Percentiles rank a stretch among this genome's conserved stretches.
Evolutionary conservation across 2,888 invertebrate genomes (phyloP).

Genomic region (Philereme transversata): DNA sequence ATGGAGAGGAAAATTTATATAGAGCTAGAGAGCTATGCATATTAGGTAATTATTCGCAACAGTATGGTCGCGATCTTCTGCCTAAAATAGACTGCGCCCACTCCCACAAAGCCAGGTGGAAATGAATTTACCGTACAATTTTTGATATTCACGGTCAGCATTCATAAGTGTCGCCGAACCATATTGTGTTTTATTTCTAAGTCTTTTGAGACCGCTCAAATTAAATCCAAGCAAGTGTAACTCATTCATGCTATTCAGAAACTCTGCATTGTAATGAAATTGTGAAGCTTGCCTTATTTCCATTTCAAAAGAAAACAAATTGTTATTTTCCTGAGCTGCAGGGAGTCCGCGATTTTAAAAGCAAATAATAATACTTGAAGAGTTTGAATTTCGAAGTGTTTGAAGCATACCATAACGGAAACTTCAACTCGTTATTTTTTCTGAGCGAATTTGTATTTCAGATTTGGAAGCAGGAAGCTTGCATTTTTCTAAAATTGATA

Average conservation of each 20-base stretch:
- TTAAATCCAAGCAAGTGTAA: constrained; percentile 18
- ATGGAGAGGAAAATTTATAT: too few species aligned
- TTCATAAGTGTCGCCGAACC: constrained; percentile 23
- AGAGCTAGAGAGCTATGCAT: background rate
- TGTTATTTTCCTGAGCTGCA: constrained; percentile 1
- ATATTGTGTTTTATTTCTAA: constrained; percentile 26
- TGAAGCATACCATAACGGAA: constrained; percentile 2
- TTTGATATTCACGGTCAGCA: constrained; percentile 26
- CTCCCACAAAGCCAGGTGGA: constrained; percentile 33
- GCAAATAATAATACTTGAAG: background rate
- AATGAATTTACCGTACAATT: constrained; percentile 35
- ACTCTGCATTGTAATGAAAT: background rate
- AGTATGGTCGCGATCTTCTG: constrained; percentile 25
- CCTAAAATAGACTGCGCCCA: constrained; percentile 38
- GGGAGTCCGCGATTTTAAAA: background rate
- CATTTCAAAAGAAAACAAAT: constrained; percentile 9
- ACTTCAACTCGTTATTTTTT: background rate
- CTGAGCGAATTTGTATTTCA: constrained; percentile 1
- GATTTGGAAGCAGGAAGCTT: constrained; percentile 19
- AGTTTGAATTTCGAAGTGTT: constrained; percentile 13
- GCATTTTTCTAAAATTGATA: constrained; percentile 22
- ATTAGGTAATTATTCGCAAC: constrained; percentile 16
- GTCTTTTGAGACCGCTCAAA: constrained; percentile 21
- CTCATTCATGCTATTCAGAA: constrained; percentile 10
- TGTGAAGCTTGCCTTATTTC: constrained; percentile 3